Conservation (phyloP, 1,140 invertebrate species). For the Lordiphosa collinella region DNA sequence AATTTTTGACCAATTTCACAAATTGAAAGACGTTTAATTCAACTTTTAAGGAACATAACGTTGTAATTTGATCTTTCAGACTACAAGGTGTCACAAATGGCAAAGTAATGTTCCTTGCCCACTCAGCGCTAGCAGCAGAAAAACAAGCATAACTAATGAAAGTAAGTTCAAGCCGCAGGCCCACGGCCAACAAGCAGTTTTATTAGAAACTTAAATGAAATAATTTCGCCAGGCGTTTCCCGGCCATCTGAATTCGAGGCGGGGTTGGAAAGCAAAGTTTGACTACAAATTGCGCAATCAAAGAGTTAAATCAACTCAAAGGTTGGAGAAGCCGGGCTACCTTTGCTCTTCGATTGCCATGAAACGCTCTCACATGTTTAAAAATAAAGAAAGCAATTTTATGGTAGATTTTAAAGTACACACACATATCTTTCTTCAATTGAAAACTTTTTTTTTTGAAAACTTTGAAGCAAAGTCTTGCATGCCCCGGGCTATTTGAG, state of each 20-base stretch:
- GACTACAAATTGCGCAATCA: slow-evolving; percentile 57
- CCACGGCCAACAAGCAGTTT: slow-evolving; percentile 24
- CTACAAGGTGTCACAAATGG: too few species aligned
- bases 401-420: too few species aligned
- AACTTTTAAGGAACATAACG: too few species aligned
- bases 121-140: slow-evolving; percentile 27
- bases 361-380: slow-evolving; percentile 1
- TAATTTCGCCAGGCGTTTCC: slow-evolving; percentile 51
- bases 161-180: slow-evolving; percentile 25
- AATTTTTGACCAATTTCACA: too few species aligned
- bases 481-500: slow-evolving; percentile 55
- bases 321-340: slow-evolving; percentile 9
- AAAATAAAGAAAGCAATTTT: not conserved
- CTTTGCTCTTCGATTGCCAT: slow-evolving; percentile 42
- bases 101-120: too few species aligned
- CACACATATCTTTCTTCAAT: slow-evolving; percentile 14
- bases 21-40: too few species aligned
- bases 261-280: slow-evolving; percentile 43
- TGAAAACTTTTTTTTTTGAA: too few species aligned
- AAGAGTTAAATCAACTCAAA: slow-evolving; percentile 44
- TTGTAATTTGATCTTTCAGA: too few species aligned
- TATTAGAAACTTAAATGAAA: slow-evolving; percentile 73
- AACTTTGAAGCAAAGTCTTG: too few species aligned
- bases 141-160: slow-evolving; percentile 67
- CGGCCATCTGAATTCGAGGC: slow-evolving; percentile 4